A percentile compares a stretch with the other conserved stretches of the same genome.
phyloP scores from a whole-genome alignment of 2,797 vertebrate species.

The Hypotaenidia philippensis region DNA sequence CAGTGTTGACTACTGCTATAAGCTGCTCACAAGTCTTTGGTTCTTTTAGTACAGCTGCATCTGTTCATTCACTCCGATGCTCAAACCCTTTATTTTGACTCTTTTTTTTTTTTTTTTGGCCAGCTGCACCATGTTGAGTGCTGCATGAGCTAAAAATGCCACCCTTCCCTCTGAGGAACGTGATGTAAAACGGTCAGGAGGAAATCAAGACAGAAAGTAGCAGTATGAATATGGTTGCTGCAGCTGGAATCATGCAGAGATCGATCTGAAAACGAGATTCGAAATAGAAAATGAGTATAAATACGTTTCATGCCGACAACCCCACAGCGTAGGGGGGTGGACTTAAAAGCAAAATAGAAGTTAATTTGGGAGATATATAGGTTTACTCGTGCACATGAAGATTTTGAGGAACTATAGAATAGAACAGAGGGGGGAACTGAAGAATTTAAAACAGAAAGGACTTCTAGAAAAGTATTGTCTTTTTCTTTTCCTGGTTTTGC shows the following conservation, averaged over 20 bases:
- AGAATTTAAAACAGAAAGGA: not conserved
- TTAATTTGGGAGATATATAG: not conserved
- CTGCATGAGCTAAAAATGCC: not conserved
- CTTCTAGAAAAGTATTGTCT: not conserved
- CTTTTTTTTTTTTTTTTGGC: constrained; percentile 16
- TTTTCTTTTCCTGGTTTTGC: not conserved
- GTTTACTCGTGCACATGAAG: not conserved
- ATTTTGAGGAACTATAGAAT: not conserved
- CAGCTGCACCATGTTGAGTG: constrained; percentile 55
- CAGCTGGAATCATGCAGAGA: not conserved
- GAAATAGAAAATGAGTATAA: not conserved
- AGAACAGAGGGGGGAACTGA: not conserved
- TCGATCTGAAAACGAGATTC: constrained; percentile 31
- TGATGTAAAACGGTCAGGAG: not conserved
- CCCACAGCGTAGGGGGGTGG: not conserved
- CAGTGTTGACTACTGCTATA: not conserved
- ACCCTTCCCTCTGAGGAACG: not conserved
- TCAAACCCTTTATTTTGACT: constrained; percentile 45
- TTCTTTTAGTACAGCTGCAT: constrained; percentile 26
- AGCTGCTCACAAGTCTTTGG: not conserved
- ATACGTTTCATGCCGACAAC: not conserved
- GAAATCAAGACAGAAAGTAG: constrained; percentile 29
- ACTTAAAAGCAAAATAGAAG: not conserved
- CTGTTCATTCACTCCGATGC: constrained; percentile 2
- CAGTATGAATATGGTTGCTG: not conserved